These are phyloP conservation scores for Phaethornis superciliosus DNA, from an alignment of 2,113 vertebrate genomes.

Conservation along the genomic window DNA sequence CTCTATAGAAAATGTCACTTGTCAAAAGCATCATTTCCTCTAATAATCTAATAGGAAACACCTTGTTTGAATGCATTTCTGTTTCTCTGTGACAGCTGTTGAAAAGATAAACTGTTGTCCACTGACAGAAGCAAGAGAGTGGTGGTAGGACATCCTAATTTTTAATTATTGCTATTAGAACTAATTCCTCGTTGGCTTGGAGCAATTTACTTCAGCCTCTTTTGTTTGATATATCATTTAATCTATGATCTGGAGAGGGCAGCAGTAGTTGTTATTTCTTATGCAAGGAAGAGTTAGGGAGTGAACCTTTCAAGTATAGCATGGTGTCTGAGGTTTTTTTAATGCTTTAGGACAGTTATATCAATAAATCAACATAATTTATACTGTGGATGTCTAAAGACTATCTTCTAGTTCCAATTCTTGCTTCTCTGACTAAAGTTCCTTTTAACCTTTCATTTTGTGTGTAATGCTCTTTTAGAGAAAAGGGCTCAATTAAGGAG, in stretches of 20 bases:
- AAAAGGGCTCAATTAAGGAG: background rate
- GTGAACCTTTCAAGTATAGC: background rate
- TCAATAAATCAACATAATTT: background rate
- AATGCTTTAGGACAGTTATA: background rate
- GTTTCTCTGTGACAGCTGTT: background rate
- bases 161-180: background rate
- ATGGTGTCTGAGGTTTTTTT: background rate
- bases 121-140: background rate
- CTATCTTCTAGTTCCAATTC: background rate
- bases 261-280: background rate
- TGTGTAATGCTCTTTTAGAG: background rate
- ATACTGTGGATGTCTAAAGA: background rate
- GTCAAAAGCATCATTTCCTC: constrained; percentile 5
- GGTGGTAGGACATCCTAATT: background rate
- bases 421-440: background rate
- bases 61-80: background rate
- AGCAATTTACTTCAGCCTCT: background rate
- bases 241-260: background rate
- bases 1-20: constrained; percentile 8
- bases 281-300: background rate
- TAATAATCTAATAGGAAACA: constrained; percentile 36
- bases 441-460: background rate
- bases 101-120: background rate
- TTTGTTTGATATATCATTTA: background rate
- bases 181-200: background rate